A percentile compares a stretch with the other conserved stretches of the same genome.
Conservation (phyloP, 1,140 invertebrate species). For the Mylabris phalerata region DNA sequence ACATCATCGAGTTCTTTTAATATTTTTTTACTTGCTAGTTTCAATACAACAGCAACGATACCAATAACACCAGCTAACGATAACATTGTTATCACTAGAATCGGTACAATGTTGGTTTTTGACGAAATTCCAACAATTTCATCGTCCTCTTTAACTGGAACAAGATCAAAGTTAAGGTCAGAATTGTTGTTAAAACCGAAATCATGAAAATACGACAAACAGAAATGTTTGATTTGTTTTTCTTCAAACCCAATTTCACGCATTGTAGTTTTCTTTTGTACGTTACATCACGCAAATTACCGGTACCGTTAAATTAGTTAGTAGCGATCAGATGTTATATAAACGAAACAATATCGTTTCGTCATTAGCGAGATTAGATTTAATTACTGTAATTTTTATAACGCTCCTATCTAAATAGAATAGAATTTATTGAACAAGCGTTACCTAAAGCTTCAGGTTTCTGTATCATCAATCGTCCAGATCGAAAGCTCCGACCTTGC, state of each 20-base stretch:
- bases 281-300: not conserved
- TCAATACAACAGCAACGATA: slow-evolving; percentile 29
- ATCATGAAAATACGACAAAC: no score
- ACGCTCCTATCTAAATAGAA: not conserved
- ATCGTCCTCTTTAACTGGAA: slow-evolving; percentile 28
- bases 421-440: slow-evolving; percentile 8
- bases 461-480: slow-evolving; percentile 12
- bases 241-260: not conserved
- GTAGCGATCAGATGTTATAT: not conserved
- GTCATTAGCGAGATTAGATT: not conserved
- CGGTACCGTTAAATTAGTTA: not conserved
- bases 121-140: not conserved
- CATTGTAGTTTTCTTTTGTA: not conserved
- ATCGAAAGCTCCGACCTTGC: not conserved
- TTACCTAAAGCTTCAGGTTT: slow-evolving; percentile 35
- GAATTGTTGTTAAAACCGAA: not conserved
- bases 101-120: slow-evolving; percentile 29
- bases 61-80: slow-evolving; percentile 35
- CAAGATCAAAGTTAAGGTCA: not conserved
- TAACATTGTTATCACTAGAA: slow-evolving; percentile 34
- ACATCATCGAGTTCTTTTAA: slow-evolving; percentile 30
- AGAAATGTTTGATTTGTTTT: no score
- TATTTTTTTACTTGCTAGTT: slow-evolving; percentile 24
- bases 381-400: not conserved
- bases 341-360: not conserved